phyloP scores from a whole-genome alignment of 2,797 vertebrate genomes.

The Pipistrellus pipistrellus region DNA sequence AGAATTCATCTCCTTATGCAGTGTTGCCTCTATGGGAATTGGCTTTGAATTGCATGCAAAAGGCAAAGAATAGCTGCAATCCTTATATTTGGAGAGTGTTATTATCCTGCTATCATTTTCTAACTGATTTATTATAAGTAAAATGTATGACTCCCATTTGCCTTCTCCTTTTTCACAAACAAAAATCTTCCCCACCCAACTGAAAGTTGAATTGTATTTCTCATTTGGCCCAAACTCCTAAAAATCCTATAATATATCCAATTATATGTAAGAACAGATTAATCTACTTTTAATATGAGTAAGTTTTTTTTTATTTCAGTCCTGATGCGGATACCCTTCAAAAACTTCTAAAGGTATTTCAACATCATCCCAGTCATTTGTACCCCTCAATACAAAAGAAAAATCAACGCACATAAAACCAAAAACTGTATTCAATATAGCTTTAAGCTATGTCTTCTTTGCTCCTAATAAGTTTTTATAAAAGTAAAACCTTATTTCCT shows the following conservation, averaged over 20 bases:
- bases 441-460: conserved; percentile 41
- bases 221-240: conserved; percentile 14
- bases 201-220: conserved; percentile 54
- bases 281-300: conserved; percentile 43
- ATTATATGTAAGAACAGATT: not conserved
- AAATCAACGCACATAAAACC: not conserved
- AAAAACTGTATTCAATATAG: not conserved
- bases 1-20: conserved; percentile 49
- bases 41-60: conserved; percentile 28
- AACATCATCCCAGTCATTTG: not conserved
- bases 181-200: conserved; percentile 40
- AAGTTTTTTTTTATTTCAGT: not conserved
- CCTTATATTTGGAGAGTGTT: conserved; percentile 23
- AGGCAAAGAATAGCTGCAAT: not conserved
- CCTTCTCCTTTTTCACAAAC: conserved; percentile 8
- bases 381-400: not conserved
- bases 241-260: not conserved
- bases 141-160: conserved; percentile 20
- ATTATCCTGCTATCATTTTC: conserved; percentile 45
- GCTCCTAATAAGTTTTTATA: not conserved
- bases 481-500: conserved; percentile 49
- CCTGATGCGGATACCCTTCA: not conserved
- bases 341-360: not conserved
- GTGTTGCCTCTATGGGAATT: conserved; percentile 31
- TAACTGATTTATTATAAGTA: conserved; percentile 28